Percentiles rank a stretch among this genome's conserved stretches.
Evolutionary conservation across 2,888 invertebrate species (phyloP).

Genomic region (Megalurothrips usitatus): DNA sequence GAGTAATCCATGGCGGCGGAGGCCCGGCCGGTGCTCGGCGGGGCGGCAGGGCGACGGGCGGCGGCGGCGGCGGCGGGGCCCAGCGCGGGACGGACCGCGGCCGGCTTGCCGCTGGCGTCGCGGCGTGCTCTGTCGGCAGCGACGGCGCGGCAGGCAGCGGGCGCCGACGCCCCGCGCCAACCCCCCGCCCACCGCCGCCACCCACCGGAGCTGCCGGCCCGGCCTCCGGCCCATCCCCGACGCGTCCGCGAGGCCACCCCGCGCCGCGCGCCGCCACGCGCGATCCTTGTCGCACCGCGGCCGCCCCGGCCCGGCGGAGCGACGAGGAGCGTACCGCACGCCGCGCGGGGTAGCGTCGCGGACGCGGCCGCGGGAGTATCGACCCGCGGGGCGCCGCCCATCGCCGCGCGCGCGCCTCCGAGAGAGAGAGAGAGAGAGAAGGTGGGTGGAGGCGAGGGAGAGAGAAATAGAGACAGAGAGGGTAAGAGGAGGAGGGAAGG

Average conservation of each 20-base stretch:
- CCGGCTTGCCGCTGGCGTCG: neutral
- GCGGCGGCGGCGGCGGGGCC: neutral
- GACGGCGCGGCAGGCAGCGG: neutral
- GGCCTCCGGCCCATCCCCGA: neutral
- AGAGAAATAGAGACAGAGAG: neutral
- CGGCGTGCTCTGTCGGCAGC: slow-evolving; percentile 3
- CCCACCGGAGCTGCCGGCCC: neutral
- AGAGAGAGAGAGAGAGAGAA: neutral
- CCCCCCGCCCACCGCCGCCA: neutral
- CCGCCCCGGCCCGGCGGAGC: neutral
- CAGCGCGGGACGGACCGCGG: neutral
- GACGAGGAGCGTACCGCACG: neutral
- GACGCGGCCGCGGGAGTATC: neutral
- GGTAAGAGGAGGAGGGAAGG: neutral
- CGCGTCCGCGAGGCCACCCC: neutral
- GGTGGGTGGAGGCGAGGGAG: no score
- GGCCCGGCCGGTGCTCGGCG: neutral
- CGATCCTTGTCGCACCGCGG: neutral
- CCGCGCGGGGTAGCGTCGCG: no score
- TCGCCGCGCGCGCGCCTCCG: neutral
- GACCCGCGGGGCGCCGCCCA: neutral
- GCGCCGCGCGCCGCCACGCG: neutral
- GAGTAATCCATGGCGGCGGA: neutral
- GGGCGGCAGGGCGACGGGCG: neutral
- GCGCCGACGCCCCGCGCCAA: neutral